Evolutionary conservation across 2,797 vertebrate genomes (phyloP).

Genomic region (Malacoctenus gilli): DNA sequence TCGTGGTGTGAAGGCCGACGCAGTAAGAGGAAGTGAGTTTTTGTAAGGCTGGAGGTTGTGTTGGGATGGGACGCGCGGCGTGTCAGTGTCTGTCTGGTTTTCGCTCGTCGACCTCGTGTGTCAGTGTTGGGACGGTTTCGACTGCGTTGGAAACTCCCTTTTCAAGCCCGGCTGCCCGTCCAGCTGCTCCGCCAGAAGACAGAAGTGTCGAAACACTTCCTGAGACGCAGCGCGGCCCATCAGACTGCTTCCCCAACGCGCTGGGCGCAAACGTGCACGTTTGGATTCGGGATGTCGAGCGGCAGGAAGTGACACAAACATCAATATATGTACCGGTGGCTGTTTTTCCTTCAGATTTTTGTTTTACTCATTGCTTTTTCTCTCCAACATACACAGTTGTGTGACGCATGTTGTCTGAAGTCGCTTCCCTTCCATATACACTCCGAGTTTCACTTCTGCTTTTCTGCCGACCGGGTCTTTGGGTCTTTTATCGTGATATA

Average conservation of each 20-base stretch:
- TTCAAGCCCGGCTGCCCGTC: conserved; percentile 44
- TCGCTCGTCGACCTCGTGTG: conserved; percentile 36
- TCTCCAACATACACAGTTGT: conserved; percentile 8
- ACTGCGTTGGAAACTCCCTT: conserved; percentile 66
- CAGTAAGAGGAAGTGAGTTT: conserved; percentile 54
- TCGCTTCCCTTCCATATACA: conserved; percentile 34
- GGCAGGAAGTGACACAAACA: neutral
- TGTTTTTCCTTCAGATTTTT: neutral
- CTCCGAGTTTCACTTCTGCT: conserved; percentile 60
- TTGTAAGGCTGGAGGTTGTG: conserved; percentile 43
- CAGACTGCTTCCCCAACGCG: conserved; percentile 7
- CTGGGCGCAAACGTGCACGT: conserved; percentile 5
- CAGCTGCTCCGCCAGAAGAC: conserved; percentile 61
- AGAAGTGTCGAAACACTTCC: conserved; percentile 72
- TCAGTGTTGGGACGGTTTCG: conserved; percentile 41
- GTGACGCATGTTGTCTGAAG: conserved; percentile 24
- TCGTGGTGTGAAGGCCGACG: conserved; percentile 26
- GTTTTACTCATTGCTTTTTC: conserved; percentile 9
- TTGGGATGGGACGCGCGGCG: conserved; percentile 25
- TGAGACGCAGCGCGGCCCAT: conserved; percentile 43
- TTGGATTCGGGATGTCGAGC: neutral
- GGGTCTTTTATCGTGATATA: conserved; percentile 11
- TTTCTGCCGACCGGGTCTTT: conserved; percentile 29
- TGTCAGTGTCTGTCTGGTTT: conserved; percentile 49
- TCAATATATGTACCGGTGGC: neutral